Conservation (phyloP, 2,113 vertebrate genomes). For the Salvelinus sp. region DNA sequence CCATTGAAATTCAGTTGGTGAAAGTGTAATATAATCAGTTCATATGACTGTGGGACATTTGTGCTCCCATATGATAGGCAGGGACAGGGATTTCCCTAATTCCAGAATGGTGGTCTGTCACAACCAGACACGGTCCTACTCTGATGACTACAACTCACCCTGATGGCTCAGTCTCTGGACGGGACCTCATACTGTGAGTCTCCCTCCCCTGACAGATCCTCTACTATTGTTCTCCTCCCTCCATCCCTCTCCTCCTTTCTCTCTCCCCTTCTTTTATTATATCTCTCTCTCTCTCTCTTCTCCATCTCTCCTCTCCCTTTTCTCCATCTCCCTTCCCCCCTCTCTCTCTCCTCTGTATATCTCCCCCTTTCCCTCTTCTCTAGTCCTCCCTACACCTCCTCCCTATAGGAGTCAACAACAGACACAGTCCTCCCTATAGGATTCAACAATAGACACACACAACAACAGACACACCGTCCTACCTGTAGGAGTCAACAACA, state of each 20-base stretch:
- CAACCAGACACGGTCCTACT: conserved; percentile 30
- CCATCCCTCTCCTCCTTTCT: background rate
- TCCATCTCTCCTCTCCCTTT: background rate
- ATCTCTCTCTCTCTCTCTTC: background rate
- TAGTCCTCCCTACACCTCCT: conserved; percentile 17
- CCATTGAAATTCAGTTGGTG: too few species aligned
- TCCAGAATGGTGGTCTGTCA: conserved; percentile 49
- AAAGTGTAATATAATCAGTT: conserved; percentile 37
- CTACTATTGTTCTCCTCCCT: background rate
- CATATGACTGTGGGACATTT: conserved; percentile 48
- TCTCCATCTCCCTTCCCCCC: conserved; percentile 4
- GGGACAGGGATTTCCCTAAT: conserved; percentile 35
- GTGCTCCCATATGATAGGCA: conserved; percentile 35
- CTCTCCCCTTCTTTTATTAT: conserved; percentile 12
- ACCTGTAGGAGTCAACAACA: too few species aligned
- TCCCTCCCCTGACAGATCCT: conserved; percentile 1
- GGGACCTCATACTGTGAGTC: background rate
- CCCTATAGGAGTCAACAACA: too few species aligned
- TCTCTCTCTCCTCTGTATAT: conserved; percentile 8
- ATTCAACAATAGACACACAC: too few species aligned
- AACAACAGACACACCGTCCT: too few species aligned
- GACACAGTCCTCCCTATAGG: too few species aligned
- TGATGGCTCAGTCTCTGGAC: conserved; percentile 7
- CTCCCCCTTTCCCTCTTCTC: background rate
- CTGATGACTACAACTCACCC: conserved; percentile 19